Conservation (phyloP, 2,113 vertebrate genomes). For the Sinocyclocheilus anophthalmus region DNA sequence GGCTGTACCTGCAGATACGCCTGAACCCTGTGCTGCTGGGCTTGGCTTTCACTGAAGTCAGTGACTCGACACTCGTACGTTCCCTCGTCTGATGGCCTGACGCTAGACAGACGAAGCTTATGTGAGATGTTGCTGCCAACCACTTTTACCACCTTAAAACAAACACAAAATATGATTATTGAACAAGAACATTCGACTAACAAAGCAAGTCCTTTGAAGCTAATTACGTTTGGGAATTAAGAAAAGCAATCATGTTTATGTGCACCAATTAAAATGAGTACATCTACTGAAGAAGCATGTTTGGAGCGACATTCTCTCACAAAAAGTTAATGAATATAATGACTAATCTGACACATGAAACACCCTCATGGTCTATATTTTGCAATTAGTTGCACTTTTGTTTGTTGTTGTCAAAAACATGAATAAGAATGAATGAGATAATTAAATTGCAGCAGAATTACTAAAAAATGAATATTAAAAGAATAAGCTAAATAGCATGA, state of each 20-base stretch:
- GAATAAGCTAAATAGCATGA: not conserved
- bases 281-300: not conserved
- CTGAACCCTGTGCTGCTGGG: slow-evolving; percentile 88
- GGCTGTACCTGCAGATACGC: slow-evolving; percentile 90
- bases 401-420: no score
- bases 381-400: no score
- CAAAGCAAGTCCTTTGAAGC: not conserved
- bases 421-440: no score
- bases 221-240: not conserved
- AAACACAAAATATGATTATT: not conserved
- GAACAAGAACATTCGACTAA: not conserved
- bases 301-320: not conserved
- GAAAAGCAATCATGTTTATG: not conserved
- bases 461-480: not conserved
- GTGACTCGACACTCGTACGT: slow-evolving; percentile 94
- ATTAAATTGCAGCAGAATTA: no score
- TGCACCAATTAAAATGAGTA: not conserved
- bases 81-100: slow-evolving; percentile 90
- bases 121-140: slow-evolving; percentile 98
- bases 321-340: not conserved
- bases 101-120: slow-evolving; percentile 91
- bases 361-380: not conserved
- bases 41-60: slow-evolving; percentile 88
- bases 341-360: not conserved
- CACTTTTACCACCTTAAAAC: slow-evolving; percentile 91